Conservation (phyloP, 2,888 invertebrate genomes). For the Scaeva pyrastri region DNA sequence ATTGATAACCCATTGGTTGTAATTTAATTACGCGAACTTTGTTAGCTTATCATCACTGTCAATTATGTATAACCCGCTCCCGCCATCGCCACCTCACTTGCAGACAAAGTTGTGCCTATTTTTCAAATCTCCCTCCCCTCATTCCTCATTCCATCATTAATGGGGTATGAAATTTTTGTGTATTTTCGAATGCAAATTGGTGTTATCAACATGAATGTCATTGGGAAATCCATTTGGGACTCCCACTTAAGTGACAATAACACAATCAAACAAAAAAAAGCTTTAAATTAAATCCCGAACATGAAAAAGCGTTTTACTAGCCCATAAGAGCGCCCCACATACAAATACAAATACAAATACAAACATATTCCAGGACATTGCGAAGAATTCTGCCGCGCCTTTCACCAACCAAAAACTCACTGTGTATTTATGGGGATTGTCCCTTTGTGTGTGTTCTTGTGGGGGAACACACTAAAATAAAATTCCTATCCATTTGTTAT, state of each 20-base stretch:
- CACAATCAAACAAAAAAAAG: background rate
- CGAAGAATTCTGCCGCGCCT: conserved; percentile 8
- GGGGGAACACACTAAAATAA: conserved; percentile 53
- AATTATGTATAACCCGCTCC: background rate
- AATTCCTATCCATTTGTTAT: conserved; percentile 65
- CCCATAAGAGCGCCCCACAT: too few species aligned
- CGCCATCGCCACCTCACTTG: too few species aligned
- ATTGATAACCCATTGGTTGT: conserved; percentile 31
- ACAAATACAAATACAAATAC: background rate
- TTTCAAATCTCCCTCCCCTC: background rate
- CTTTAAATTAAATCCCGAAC: conserved; percentile 32
- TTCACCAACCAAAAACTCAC: background rate
- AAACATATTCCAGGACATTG: background rate
- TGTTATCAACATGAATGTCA: conserved; percentile 29
- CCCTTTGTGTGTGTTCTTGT: conserved; percentile 46
- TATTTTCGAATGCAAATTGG: conserved; percentile 28
- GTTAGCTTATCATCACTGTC: conserved; percentile 22
- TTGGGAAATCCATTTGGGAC: conserved; percentile 26
- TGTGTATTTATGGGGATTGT: conserved; percentile 25
- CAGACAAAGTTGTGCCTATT: background rate
- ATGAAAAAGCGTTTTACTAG: conserved; percentile 16
- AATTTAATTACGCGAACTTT: conserved; percentile 28
- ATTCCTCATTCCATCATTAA: too few species aligned
- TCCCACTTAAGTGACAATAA: conserved; percentile 14
- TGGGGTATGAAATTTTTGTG: background rate